Evolutionary conservation across 2,113 vertebrate genomes (phyloP), one percentile per base, ranked within the genome.

Genomic region (Tragelaphus buxtoni): DNA sequence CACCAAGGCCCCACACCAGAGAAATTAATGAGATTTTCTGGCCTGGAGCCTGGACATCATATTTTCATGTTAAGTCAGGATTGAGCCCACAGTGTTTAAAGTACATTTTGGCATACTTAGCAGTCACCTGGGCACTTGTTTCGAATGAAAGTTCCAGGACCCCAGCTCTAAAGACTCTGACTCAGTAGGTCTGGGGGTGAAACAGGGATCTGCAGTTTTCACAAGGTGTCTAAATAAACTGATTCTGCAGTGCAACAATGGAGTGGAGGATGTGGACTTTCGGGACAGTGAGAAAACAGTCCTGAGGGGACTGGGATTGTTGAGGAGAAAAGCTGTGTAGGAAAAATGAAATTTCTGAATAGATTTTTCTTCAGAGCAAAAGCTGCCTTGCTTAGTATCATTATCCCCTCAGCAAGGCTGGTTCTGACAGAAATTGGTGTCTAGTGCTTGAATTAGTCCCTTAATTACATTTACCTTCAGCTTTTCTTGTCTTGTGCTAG

Each of bases 371-470:
- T 97, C 72, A 56, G 95, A 91, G 61, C 83, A 98, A 96, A 87
- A 96, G 53, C 26, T 97, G 82, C 55, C 80, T 24, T 84, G 58
- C 91, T 87, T 97, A 93, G 60, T 95, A 81, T 95, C 95, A 92
- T 96, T 96, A 97, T 92, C 60, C 56, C 79, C 49, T 96, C 83
- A 95, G 87, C 87, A 45, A 60, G 83, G 87, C 93, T 97, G 91
- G 14, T 87, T 95, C 90, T 87, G 97, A 97, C 96, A 98, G 95
- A 96, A 98, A 97, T 98, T 97, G 96, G 97, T 98, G 65, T 97
- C 95, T 96, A 80, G 55, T 65, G 76, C 65, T 96, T 6, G 1
- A 89, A 90, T 92, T 97, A 95, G 92, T 95, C 83, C 88, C 45
- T 96, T 98, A 95, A 97, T 98, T 96, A 95, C 94, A 96, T 97